Evolutionary conservation across 2,113 vertebrate genomes (phyloP), one percentile per base, ranked within the genome.

Genomic region (Pollachius pollachius): DNA sequence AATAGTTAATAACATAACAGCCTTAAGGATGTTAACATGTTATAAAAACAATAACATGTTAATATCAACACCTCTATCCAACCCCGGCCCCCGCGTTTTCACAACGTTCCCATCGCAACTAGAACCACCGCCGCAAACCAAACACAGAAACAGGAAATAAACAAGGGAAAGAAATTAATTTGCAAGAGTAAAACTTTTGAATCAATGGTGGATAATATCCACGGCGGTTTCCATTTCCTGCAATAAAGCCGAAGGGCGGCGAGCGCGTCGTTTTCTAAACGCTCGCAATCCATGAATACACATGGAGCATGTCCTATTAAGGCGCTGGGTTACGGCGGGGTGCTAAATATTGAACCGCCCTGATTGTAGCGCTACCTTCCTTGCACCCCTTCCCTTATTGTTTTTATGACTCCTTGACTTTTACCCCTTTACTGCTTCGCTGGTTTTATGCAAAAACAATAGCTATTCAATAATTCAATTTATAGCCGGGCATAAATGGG

Each of bases 381-480:
- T 87, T 87, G 79, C 84, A 78, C 71, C 72, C 76, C 76, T 75
- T 90, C 87, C 80, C 82, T 88, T 85, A 89, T 90, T 88, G 82
- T 89, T 89, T 92, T 91, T 91, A 87, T 73, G 74, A 84, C 78
- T 88, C 78, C 78, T 71, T 84, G 83, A 85, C 86, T 89, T 88
- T 86, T 90, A 90, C 84, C 89, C 85, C 79, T 91, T 91, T 91
- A 78, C 85, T 87, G 88, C 87, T 89, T 82, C 87, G 76, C 85
- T 85, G 90, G 84, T 77, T 89, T 89, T 83, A 84, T 73, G 85
- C 76, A 80, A 82, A 89, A 85, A 87, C 84, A 89, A 90, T 91
- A 79, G 82, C 86, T 90, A 91, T 87, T 85, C 88, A 89, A 90
- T 92, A 89, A 92, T 88, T 90, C 85, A 85, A 90, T 89, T 91